Conservation (phyloP, 2,888 invertebrate genomes). For the Ferdinandea cuprea region DNA sequence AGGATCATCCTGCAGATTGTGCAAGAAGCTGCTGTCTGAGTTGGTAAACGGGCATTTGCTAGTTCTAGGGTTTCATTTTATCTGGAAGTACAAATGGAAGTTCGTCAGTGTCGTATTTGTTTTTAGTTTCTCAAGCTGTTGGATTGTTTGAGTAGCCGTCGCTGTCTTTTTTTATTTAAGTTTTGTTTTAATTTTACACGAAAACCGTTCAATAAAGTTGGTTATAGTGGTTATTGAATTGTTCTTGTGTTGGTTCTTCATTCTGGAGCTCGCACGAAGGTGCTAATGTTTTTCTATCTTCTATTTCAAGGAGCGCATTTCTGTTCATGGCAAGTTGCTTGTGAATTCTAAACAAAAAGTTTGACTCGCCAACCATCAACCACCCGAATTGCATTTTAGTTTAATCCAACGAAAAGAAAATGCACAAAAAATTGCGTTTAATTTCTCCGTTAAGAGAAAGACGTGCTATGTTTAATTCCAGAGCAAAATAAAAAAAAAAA, state of each 20-base stretch:
- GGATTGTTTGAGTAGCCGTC: not conserved
- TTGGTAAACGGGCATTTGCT: not conserved
- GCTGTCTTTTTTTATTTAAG: conserved; percentile 27
- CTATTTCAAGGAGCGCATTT: too few species aligned
- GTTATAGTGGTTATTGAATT: too few species aligned
- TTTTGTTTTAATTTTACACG: conserved; percentile 19
- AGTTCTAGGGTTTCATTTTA: conserved; percentile 2
- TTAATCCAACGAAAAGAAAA: too few species aligned
- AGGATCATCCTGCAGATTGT: conserved; percentile 93
- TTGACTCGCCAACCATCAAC: not conserved
- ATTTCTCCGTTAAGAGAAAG: conserved; percentile 34
- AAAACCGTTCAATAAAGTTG: too few species aligned
- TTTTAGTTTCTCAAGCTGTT: too few species aligned
- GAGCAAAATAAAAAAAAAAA: conserved; percentile 30
- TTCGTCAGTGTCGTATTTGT: not conserved
- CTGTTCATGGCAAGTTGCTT: too few species aligned
- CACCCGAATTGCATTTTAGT: too few species aligned
- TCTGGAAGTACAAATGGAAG: conserved; percentile 64
- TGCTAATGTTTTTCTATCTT: too few species aligned
- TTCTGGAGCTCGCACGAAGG: not conserved
- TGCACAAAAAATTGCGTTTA: conserved; percentile 24
- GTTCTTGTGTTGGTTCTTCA: not conserved
- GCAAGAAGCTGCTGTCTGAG: conserved; percentile 84
- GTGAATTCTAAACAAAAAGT: not conserved
- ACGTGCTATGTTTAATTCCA: conserved; percentile 55